These are phyloP conservation scores for Lethocerus indicus DNA, from an alignment of 1,140 invertebrate species.

Conservation along the genomic window DNA sequence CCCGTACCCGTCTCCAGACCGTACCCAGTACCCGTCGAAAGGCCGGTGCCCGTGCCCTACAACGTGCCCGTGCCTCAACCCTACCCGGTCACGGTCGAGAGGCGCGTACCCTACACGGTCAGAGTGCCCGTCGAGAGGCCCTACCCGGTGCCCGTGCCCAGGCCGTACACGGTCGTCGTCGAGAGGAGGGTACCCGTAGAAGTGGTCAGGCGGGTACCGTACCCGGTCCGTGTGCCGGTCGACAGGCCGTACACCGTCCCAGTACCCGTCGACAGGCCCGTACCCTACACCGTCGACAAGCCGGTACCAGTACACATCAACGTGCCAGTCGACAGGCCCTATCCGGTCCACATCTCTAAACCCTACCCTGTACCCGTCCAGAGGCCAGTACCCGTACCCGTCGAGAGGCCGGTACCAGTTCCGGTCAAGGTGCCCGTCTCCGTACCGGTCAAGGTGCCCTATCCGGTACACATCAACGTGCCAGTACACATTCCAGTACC, in stretches of 20 bases:
- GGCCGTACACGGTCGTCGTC: neutral
- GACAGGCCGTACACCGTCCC: conserved; percentile 7
- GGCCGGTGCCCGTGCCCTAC: conserved; percentile 2
- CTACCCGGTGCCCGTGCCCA: conserved; percentile 1
- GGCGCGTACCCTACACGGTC: conserved; percentile 4
- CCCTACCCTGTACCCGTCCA: conserved; percentile 9
- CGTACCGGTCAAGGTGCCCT: conserved; percentile 3
- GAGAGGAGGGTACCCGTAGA: conserved; percentile 4
- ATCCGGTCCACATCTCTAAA: conserved; percentile 4
- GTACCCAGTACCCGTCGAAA: conserved; percentile 9
- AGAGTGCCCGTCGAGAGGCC: conserved; percentile 1
- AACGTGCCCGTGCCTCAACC: conserved; percentile 9
- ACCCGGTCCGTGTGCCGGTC: conserved; percentile 1
- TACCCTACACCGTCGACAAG: conserved; percentile 1
- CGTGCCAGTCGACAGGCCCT: conserved; percentile 9
- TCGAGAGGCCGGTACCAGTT: conserved; percentile 5
- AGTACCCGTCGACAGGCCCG: conserved; percentile 3
- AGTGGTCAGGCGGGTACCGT: conserved; percentile 2
- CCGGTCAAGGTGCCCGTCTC: conserved; percentile 1
- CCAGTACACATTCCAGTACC: neutral
- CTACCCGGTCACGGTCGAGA: conserved; percentile 1
- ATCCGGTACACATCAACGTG: neutral
- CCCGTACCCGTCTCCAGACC: conserved; percentile 8
- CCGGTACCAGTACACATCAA: conserved; percentile 7
- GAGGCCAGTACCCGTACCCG: conserved; percentile 6